These are phyloP conservation scores for Isichthys henryi DNA, from an alignment of 2,113 vertebrate species.

Conservation along the genomic window DNA sequence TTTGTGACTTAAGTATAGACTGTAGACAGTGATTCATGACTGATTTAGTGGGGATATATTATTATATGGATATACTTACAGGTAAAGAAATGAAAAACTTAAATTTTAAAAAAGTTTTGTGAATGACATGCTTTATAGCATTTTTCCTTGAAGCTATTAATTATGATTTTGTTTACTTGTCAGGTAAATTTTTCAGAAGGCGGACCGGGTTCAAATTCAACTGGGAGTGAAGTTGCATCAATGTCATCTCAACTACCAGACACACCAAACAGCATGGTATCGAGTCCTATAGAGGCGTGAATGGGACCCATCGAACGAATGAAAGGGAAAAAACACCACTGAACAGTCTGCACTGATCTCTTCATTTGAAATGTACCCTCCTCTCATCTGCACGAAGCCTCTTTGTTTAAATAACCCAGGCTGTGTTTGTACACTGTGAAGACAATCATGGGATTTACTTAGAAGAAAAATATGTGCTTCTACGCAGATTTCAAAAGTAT, in stretches of 20 bases:
- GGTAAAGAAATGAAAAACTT: background rate
- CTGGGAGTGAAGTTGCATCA: constrained; percentile 95
- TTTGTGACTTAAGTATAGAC: background rate
- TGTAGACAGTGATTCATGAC: background rate
- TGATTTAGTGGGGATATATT: background rate
- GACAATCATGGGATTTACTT: constrained; percentile 94
- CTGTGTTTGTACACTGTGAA: constrained; percentile 97
- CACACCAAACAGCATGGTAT: constrained; percentile 98
- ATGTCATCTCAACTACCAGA: constrained; percentile 98
- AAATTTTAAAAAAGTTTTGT: background rate
- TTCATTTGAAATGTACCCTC: constrained; percentile 50
- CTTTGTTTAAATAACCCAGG: constrained; percentile 66
- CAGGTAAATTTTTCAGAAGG: constrained; percentile 97
- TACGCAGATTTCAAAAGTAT: constrained; percentile 54
- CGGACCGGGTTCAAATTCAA: constrained; percentile 94
- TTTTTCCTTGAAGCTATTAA: background rate
- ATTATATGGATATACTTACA: background rate
- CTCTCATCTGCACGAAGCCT: constrained; percentile 69
- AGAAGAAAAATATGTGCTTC: constrained; percentile 8
- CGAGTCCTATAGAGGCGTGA: constrained; percentile 97
- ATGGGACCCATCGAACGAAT: constrained; percentile 31
- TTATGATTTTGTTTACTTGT: constrained; percentile 19
- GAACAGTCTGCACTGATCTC: constrained; percentile 1
- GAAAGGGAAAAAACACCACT: background rate
- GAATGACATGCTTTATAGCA: background rate